Conservation (phyloP, 2,113 vertebrate species). For the Prietella phreatophila region DNA sequence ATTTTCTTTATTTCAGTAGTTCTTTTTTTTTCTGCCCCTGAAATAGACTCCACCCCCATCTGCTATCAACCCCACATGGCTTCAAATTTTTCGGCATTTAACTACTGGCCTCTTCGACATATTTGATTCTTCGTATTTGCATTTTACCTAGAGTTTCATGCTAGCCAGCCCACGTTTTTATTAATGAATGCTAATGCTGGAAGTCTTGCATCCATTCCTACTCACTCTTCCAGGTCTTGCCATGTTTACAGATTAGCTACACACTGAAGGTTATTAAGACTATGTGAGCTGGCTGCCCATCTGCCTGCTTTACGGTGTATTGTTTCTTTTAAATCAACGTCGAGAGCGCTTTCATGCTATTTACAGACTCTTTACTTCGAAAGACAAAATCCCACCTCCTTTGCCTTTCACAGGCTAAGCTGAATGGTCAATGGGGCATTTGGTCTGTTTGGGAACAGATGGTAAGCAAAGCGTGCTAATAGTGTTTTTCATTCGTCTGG, state of each 20-base stretch:
- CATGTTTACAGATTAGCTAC: background rate
- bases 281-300: background rate
- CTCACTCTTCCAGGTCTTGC: background rate
- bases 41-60: background rate
- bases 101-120: background rate
- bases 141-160: background rate
- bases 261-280: background rate
- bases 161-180: background rate
- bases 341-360: conserved; percentile 3
- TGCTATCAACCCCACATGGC: background rate
- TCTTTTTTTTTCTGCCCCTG: background rate
- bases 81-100: background rate
- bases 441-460: conserved; percentile 22
- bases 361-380: background rate
- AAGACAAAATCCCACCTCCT: conserved; percentile 18
- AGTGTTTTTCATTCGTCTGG: background rate
- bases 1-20: background rate
- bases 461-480: background rate
- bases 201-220: background rate
- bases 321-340: background rate
- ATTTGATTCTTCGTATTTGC: background rate
- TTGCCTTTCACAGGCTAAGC: background rate
- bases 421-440: conserved; percentile 2
- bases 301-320: background rate
- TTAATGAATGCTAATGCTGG: background rate